Base-by-base conservation (phyloP, 2,797 vertebrate species). In the Myoxocephalus aenaeus region DNA sequence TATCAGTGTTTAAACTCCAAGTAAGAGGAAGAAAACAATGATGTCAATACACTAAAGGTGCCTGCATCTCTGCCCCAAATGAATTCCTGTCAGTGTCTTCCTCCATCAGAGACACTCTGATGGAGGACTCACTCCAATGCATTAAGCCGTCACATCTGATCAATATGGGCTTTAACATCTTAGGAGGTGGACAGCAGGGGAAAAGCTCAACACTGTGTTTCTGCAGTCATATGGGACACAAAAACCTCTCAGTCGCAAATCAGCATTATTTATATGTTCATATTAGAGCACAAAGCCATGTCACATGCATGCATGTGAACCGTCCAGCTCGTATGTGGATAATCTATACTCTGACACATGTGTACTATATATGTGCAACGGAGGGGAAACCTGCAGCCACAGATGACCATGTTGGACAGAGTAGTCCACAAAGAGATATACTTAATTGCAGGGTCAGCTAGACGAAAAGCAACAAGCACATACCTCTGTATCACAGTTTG, bases 401-500 rank as follows among this genome's bases (percentile, higher is more conserved):
- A 74, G 42, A 70, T 27, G 53, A 80, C 69, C 38, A 25, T 8
- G 36, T 5, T 61, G 46, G 29, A 57, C 53, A 68, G 54, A 70
- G 44, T 7, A 29, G 75, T 27, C 34, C 69, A 77, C 48, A 53
- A 38, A 53, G 7, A 63, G n/a, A 70, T 18, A 46, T 15, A 65
- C 62, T 36, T 56, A 69, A 79, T 17, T 67, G 64, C 38, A 82
- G 71, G 65, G 66, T 73, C 59, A 85, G 64, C 29, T 36, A 36
- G 18, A 65, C 57, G 42, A 53, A 75, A 74, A 83, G 9, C 73
- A 80, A 64, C 65, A 44, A 59, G 65, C 70, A 88, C 89, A 79
- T 92, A 94, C 92, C 92, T 92, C 86, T 61, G 80, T 70, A 63
- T 90, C 87, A 75, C 77, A 78, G 80, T 72, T 83, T 54, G 82